These are phyloP conservation scores for Eupithecia inturbata DNA, from an alignment of 2,888 invertebrate species.

Conservation along the genomic window DNA sequence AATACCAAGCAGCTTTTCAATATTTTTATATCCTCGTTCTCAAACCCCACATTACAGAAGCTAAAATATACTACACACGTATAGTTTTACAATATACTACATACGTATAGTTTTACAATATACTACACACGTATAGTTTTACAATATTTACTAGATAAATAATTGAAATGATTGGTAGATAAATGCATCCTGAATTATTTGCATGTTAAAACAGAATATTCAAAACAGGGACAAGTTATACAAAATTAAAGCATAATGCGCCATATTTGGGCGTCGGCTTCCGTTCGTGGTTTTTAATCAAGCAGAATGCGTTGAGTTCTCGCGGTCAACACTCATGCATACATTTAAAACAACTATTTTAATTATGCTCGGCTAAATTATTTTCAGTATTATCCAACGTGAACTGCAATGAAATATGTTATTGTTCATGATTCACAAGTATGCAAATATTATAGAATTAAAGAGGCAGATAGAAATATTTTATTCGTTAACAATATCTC, in stretches of 20 bases:
- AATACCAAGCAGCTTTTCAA: too few species aligned
- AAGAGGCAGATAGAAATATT: not conserved
- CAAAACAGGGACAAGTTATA: not conserved
- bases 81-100: not conserved
- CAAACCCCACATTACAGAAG: not conserved
- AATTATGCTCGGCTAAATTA: constrained; percentile 67
- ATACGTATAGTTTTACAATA: not conserved
- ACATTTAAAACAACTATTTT: constrained; percentile 66
- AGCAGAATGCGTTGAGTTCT: constrained; percentile 63
- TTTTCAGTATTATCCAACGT: constrained; percentile 36
- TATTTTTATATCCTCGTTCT: not conserved
- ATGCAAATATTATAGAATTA: not conserved
- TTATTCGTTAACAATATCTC: too few species aligned
- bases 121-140: not conserved
- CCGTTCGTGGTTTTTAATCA: constrained; percentile 63
- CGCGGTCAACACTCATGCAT: constrained; percentile 65
- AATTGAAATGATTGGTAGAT: not conserved
- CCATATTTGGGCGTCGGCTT: constrained; percentile 29
- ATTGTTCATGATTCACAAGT: not conserved
- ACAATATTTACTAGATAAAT: not conserved
- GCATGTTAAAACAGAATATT: not conserved
- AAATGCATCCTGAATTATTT: not conserved
- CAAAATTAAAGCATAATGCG: not conserved
- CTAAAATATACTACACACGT: not conserved
- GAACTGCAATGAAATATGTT: not conserved